Percentiles rank a stretch among this genome's conserved stretches.
Conservation (phyloP, 2,797 vertebrate genomes). For the Anabas testudineus region DNA sequence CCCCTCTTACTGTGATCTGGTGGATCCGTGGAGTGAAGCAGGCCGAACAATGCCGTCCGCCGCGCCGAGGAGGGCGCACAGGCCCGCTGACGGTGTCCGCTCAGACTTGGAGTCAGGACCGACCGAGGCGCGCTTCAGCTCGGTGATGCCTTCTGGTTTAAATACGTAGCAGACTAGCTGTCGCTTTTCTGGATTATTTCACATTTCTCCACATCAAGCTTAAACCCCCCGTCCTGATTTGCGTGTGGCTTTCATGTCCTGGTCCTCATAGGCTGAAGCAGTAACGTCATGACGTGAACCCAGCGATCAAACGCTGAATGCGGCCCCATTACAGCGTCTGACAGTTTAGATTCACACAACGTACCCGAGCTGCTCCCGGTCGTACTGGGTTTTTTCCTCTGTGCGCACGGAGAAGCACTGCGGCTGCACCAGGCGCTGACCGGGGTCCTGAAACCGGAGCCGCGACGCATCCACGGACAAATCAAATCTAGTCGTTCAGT, state of each 20-base stretch:
- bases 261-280: constrained; percentile 54
- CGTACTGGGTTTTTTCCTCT: neutral
- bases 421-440: constrained; percentile 47
- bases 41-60: constrained; percentile 40
- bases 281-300: constrained; percentile 66
- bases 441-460: constrained; percentile 55
- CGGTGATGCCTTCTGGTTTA: neutral
- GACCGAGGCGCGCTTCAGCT: constrained; percentile 7
- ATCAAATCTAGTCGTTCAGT: no score
- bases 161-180: neutral
- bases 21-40: constrained; percentile 27
- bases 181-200: neutral
- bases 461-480: neutral
- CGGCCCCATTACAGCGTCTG: constrained; percentile 8
- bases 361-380: neutral
- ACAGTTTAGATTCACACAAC: neutral
- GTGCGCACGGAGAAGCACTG: neutral
- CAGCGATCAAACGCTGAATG: constrained; percentile 14
- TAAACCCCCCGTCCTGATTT: constrained; percentile 40
- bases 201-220: constrained; percentile 55
- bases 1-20: neutral
- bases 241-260: constrained; percentile 30
- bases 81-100: constrained; percentile 27
- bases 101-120: neutral
- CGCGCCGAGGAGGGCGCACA: constrained; percentile 11